Percentiles rank a stretch among this genome's conserved stretches.
Evolutionary conservation across 1,140 invertebrate genomes (phyloP).

Genomic region (Heliconius hermathena): DNA sequence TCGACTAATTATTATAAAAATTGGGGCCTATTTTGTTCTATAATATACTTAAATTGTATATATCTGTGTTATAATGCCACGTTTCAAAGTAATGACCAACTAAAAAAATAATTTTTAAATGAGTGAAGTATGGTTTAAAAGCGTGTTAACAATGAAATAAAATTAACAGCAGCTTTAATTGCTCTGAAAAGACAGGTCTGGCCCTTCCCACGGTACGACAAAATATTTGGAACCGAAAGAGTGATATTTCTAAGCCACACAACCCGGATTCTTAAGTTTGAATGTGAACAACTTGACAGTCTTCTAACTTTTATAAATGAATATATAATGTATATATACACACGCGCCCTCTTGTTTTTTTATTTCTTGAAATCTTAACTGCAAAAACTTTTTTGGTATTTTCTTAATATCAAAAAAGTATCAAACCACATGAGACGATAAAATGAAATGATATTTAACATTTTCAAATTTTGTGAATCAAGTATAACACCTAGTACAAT

Average conservation of each 20-base stretch:
- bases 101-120: constrained; percentile 29
- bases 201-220: constrained; percentile 51
- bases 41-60: background rate
- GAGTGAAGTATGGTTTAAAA: constrained; percentile 32
- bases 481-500: background rate
- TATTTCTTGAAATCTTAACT: background rate
- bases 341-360: background rate
- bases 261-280: background rate
- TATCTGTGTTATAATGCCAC: constrained; percentile 5
- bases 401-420: too few species aligned
- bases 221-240: constrained; percentile 43
- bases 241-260: constrained; percentile 29
- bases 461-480: too few species aligned
- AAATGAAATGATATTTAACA: too few species aligned
- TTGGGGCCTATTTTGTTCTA: background rate
- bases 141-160: constrained; percentile 54
- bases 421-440: too few species aligned
- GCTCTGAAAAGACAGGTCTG: constrained; percentile 41
- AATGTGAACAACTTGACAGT: constrained; percentile 6
- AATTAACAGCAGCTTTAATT: constrained; percentile 51
- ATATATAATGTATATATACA: background rate
- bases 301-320: constrained; percentile 4
- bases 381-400: background rate
- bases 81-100: constrained; percentile 33
- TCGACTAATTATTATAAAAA: too few species aligned